Base-by-base conservation (phyloP, 37 sponge, comb jelly and placozoan species). In the Eunapius fragilis region DNA sequence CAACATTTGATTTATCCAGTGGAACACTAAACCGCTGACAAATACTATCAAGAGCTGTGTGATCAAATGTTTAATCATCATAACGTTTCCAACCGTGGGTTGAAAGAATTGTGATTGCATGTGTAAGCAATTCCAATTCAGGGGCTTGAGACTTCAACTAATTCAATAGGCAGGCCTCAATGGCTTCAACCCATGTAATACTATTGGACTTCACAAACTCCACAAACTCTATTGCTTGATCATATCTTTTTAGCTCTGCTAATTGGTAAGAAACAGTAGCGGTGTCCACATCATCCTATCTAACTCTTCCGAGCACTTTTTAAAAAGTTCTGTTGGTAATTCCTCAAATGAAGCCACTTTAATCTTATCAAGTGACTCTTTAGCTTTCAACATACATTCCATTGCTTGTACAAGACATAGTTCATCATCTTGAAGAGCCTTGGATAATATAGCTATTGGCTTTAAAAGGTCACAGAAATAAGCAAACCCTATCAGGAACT, bases 51-150 rank as follows among this genome's bases (percentile, higher is more conserved):
- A 93, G 32, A 67, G 90, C 80, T 50, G 68, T 78, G 48, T 87
- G 22, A 23, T 49, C 94, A 83, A 89, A 93, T 17, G 84, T 31
- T 31, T 76, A 13, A 25, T 30, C 30, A 12, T 82, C 87, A 69
- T 71, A 68, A 31, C 34, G 25, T 37, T 93, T 78, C 94, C 94
- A 93, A 2, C 91, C 94, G 76, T 94, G 67, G 25, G 94, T 94
- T 28, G 88, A 88, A 27, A 94, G 47, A 73, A 94, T 25, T 10
- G 71, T 88, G 25, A 94, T 12, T 23, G 80, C 74, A 34, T 91
- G 84, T 26, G 75, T 88, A 35, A 90, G 77, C 45, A 90, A 35
- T 17, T 86, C 89, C 23, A 28, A 75, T 24, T 30, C 49, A 45
- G 37, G 36, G 48, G 67, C 74, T 82, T 92, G 85, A 14, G 37